Conservation (phyloP, 2,797 vertebrate species). For the Rhincodon typus region DNA sequence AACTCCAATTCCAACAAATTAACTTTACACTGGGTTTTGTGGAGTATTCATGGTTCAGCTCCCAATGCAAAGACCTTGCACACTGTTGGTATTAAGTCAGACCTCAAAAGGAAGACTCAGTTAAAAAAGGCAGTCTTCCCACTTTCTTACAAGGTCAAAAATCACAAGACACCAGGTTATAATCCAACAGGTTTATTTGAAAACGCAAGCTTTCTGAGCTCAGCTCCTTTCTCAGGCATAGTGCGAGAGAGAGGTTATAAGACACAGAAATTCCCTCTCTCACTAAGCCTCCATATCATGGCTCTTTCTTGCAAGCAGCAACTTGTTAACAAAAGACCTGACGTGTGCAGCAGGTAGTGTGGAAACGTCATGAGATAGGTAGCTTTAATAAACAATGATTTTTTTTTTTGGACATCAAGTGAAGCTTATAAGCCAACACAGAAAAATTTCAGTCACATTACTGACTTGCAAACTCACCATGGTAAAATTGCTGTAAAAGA, state of each 20-base stretch:
- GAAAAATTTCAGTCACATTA: neutral
- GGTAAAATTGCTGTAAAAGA: neutral
- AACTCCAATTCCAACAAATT: neutral
- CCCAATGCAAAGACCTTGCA: neutral
- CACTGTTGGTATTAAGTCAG: neutral
- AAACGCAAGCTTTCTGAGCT: too few relatives aligned
- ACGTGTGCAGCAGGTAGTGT: neutral
- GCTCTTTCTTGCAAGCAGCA: neutral
- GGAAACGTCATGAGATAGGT: neutral
- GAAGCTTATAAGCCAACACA: neutral
- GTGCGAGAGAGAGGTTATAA: too few relatives aligned
- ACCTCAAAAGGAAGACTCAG: neutral
- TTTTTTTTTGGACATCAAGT: neutral
- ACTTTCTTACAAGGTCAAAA: neutral
- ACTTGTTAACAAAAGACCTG: neutral
- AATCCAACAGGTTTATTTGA: too few relatives aligned
- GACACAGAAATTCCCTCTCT: too few relatives aligned
- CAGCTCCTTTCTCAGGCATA: too few relatives aligned
- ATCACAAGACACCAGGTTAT: too few relatives aligned
- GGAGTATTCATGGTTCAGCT: neutral
- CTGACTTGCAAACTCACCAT: neutral
- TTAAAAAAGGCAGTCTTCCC: neutral
- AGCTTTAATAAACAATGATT: neutral
- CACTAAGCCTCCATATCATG: too few relatives aligned
- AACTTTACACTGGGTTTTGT: neutral